Evolutionary conservation across 37 sponge, comb jelly and placozoan genomes (phyloP).

Genomic region (Geodia barretti): DNA sequence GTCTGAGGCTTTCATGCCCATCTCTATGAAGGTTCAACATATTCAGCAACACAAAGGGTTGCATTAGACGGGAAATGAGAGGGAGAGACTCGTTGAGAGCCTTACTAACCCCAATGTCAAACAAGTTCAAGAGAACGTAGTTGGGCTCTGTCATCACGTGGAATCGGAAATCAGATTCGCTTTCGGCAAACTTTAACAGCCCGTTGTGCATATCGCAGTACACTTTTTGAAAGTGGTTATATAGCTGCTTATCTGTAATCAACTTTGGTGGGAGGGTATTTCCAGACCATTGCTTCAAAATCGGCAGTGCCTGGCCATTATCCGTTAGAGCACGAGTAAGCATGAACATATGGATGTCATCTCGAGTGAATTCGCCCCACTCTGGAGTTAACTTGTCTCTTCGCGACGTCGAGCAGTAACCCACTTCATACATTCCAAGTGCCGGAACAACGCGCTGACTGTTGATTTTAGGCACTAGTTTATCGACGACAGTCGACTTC

Average conservation of each 20-base stretch:
- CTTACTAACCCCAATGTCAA: not conserved
- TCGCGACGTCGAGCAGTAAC: not conserved
- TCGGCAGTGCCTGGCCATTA: not conserved
- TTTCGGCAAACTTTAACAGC: not conserved
- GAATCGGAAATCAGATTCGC: not conserved
- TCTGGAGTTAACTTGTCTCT: not conserved
- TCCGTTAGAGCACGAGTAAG: not conserved
- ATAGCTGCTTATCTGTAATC: not conserved
- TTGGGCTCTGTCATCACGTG: not conserved
- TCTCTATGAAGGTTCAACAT: not conserved
- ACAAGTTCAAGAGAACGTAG: slow-evolving; percentile 9
- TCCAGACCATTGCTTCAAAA: not conserved
- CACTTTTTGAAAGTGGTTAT: not conserved
- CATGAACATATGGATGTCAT: not conserved
- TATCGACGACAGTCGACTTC: not conserved
- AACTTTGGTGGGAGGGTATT: not conserved
- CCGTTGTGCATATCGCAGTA: not conserved
- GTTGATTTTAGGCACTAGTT: not conserved
- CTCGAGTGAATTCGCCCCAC: not conserved
- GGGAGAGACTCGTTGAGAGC: not conserved
- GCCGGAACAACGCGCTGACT: not conserved
- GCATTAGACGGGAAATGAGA: not conserved
- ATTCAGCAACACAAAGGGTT: not conserved
- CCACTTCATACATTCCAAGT: not conserved
- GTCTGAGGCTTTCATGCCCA: not conserved